phyloP scores from a whole-genome alignment of 2,888 invertebrate species.

The Tetragnatha montana region DNA sequence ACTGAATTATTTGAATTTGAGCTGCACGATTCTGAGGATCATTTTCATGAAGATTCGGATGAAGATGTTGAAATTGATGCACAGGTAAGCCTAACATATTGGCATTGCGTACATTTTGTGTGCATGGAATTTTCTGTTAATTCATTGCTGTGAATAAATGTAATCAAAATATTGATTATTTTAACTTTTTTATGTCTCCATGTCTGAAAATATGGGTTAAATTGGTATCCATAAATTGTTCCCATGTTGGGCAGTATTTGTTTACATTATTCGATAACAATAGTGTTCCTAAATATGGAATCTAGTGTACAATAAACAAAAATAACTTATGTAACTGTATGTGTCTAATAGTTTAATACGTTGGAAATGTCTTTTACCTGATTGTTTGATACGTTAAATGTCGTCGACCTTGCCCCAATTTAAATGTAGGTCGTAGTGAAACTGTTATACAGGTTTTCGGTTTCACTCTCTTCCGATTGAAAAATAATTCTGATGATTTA shows the following conservation, averaged over 20 bases:
- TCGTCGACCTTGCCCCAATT: constrained; percentile 62
- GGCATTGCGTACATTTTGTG: background rate
- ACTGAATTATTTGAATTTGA: constrained; percentile 93
- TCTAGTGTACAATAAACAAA: background rate
- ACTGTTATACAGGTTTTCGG: constrained; percentile 26
- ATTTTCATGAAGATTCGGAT: constrained; percentile 73
- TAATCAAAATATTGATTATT: background rate
- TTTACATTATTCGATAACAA: background rate
- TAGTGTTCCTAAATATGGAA: background rate
- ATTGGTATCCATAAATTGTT: background rate
- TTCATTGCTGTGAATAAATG: background rate
- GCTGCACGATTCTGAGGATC: constrained; percentile 80
- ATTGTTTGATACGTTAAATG: background rate
- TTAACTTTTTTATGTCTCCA: background rate
- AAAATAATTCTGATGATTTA: no score
- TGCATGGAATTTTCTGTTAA: background rate
- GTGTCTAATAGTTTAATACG: background rate
- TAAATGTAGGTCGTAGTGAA: constrained; percentile 49
- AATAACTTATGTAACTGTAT: background rate
- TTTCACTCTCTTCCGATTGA: background rate
- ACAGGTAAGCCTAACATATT: constrained; percentile 72
- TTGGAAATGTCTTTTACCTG: background rate
- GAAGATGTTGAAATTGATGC: constrained; percentile 75
- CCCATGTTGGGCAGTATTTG: background rate
- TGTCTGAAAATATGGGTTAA: background rate